These are phyloP conservation scores for Fregetta grallaria DNA, from an alignment of 2,113 vertebrate genomes.

Conservation along the genomic window DNA sequence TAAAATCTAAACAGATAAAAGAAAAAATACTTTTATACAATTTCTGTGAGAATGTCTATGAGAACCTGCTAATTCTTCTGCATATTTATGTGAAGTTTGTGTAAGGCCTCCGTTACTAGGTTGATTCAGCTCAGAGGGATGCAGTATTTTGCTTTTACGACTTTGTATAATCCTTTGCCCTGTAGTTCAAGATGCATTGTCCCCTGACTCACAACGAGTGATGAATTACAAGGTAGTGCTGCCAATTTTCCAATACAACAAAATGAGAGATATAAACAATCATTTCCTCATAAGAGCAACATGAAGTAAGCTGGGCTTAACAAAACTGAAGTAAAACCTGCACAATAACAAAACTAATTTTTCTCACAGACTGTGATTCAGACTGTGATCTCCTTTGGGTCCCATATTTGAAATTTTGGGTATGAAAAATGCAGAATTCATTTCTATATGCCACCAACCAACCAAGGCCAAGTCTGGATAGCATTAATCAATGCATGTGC, in stretches of 20 bases:
- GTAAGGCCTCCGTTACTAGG: background rate
- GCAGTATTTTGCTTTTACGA: background rate
- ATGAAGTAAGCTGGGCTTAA: background rate
- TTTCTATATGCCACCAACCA: background rate
- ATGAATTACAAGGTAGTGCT: slow-evolving; percentile 13
- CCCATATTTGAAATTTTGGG: background rate
- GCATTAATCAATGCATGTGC: background rate
- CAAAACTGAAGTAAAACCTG: background rate
- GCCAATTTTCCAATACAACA: slow-evolving; percentile 56
- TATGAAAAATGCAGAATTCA: background rate
- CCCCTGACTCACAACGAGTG: slow-evolving; percentile 31
- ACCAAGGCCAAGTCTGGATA: background rate
- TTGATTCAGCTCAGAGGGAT: background rate
- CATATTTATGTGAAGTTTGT: background rate
- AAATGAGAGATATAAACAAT: slow-evolving; percentile 45
- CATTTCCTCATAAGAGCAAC: slow-evolving; percentile 30
- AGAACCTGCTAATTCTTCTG: background rate
- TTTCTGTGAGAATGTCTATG: background rate
- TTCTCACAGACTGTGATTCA: background rate
- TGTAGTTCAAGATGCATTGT: slow-evolving; percentile 22
- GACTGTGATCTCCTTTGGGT: background rate
- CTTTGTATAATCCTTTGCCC: background rate
- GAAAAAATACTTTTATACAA: background rate
- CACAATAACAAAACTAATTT: background rate
- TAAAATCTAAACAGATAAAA: background rate